phyloP scores from a whole-genome alignment of 2,113 vertebrate genomes.

The Lethenteron reissneri region DNA sequence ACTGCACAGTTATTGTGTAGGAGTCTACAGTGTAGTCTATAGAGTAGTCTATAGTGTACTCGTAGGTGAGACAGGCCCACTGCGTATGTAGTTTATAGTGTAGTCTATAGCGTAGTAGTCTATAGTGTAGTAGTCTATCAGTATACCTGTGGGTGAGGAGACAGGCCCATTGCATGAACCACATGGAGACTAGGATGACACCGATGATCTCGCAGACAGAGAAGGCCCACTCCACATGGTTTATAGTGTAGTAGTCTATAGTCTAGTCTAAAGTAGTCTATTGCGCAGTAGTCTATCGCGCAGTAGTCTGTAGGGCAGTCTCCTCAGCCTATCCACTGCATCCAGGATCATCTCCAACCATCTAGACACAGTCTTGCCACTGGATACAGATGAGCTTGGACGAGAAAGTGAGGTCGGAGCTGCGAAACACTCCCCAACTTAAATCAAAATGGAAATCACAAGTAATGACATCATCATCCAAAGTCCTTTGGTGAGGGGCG shows the following conservation, averaged over 20 bases:
- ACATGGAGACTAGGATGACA: slow-evolving; percentile 61
- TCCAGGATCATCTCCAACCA: background rate
- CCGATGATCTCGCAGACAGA: slow-evolving; percentile 92
- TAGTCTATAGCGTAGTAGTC: too few relatives aligned
- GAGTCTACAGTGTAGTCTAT: too few relatives aligned
- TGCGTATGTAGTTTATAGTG: too few relatives aligned
- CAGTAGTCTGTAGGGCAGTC: too few relatives aligned
- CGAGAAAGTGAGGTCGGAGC: background rate
- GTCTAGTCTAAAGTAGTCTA: too few relatives aligned
- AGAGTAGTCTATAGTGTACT: slow-evolving; percentile 22
- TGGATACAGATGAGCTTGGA: background rate
- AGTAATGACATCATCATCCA: background rate
- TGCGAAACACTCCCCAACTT: background rate
- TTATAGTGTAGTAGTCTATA: too few relatives aligned
- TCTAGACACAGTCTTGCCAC: background rate
- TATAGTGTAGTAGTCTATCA: too few relatives aligned
- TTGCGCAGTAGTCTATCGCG: too few relatives aligned
- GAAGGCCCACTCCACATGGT: slow-evolving; percentile 84
- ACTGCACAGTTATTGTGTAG: too few relatives aligned
- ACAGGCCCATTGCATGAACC: slow-evolving; percentile 72
- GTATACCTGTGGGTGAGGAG: slow-evolving; percentile 73
- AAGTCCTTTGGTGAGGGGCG: background rate
- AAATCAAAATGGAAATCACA: background rate
- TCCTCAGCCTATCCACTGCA: background rate
- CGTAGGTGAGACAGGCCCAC: slow-evolving; percentile 27